Evolutionary conservation across 2,113 vertebrate genomes (phyloP).

Genomic region (Rhegmatorhina hoffmannsi): DNA sequence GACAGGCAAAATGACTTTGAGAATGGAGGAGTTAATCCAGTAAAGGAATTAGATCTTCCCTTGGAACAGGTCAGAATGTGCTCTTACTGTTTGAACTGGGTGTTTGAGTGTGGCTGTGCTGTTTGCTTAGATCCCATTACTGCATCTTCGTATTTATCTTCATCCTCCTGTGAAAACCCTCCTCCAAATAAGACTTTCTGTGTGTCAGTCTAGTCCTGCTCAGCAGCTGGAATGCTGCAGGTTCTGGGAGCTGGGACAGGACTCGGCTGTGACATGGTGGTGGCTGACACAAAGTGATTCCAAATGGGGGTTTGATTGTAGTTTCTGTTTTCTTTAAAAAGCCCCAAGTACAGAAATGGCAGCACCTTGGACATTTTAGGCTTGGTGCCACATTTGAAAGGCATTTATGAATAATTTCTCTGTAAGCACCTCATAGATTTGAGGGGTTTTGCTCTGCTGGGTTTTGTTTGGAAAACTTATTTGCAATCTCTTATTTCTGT

Average conservation of each 20-base stretch:
- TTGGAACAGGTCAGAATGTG: conserved; percentile 51
- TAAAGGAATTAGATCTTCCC: conserved; percentile 46
- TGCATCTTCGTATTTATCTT: conserved; percentile 11
- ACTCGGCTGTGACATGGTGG: conserved; percentile 6
- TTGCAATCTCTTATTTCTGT: not conserved
- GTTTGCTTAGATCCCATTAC: conserved; percentile 55
- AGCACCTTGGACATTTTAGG: not conserved
- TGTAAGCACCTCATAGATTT: not conserved
- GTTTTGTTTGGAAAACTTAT: not conserved
- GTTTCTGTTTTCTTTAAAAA: conserved; percentile 9
- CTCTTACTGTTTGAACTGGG: conserved; percentile 37
- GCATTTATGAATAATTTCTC: not conserved
- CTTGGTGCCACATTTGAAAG: not conserved
- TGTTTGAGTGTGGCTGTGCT: conserved; percentile 41
- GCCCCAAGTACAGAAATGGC: not conserved
- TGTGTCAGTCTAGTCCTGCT: conserved; percentile 10
- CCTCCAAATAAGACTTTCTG: conserved; percentile 5
- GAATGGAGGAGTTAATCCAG: conserved; percentile 46
- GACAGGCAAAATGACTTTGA: not conserved
- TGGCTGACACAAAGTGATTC: conserved; percentile 27
- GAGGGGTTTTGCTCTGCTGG: not conserved
- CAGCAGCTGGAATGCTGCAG: not conserved
- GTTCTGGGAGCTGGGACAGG: conserved; percentile 10
- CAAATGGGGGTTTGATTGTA: not conserved
- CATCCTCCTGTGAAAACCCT: conserved; percentile 33